Conservation (phyloP, 1,140 invertebrate species). For the Ostrea denselamellosa region DNA sequence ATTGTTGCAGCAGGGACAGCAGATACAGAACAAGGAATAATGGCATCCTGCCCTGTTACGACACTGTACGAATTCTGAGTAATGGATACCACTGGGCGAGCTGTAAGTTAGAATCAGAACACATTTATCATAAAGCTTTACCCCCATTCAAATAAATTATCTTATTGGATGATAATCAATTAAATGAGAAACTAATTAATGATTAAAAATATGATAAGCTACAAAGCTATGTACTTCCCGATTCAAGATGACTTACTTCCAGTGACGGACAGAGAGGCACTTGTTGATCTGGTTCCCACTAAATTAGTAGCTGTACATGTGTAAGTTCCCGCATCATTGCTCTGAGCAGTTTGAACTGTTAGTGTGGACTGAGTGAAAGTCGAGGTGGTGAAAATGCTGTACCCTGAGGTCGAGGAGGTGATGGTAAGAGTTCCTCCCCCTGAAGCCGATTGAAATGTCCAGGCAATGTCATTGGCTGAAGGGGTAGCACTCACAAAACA, state of each 20-base stretch:
- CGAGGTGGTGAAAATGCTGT: neutral
- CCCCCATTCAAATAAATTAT: too few relatives aligned
- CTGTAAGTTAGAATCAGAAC: neutral
- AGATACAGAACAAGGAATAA: conserved; percentile 44
- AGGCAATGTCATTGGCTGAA: neutral
- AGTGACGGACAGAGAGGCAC: neutral
- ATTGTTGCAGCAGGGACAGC: conserved; percentile 8
- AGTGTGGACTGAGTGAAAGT: conserved; percentile 10
- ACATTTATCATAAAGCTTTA: neutral
- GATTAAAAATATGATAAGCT: too few relatives aligned
- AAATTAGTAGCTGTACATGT: conserved; percentile 45
- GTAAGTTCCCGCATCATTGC: conserved; percentile 36
- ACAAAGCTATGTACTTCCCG: too few relatives aligned
- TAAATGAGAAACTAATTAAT: too few relatives aligned
- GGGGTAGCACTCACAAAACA: conserved; percentile 48
- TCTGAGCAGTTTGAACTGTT: conserved; percentile 31
- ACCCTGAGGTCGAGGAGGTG: neutral
- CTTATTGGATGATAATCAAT: too few relatives aligned
- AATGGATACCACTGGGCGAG: conserved; percentile 43
- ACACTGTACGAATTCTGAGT: conserved; percentile 44
- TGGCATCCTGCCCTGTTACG: conserved; percentile 23
- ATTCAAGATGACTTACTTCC: conserved; percentile 6
- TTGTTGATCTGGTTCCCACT: conserved; percentile 44
- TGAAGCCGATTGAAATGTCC: conserved; percentile 28
- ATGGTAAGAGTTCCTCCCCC: conserved; percentile 1